phyloP scores from a whole-genome alignment of 2,113 vertebrate species.

The Eurystomus gularis region DNA sequence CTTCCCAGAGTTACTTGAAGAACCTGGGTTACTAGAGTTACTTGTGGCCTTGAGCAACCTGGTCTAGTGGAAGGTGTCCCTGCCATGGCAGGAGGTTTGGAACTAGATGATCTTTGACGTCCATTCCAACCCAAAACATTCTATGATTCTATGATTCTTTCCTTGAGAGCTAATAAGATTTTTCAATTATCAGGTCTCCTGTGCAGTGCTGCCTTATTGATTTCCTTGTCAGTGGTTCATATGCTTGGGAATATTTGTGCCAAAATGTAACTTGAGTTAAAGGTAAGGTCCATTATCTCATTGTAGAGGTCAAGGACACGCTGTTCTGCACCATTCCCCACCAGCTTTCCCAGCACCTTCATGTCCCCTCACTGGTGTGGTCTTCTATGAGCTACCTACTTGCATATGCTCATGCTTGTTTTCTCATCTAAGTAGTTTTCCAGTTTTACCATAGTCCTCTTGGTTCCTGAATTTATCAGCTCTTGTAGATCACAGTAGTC shows the following conservation, averaged over 20 bases:
- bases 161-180: not conserved
- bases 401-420: not conserved
- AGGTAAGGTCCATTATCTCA: not conserved
- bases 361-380: not conserved
- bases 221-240: not conserved
- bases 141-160: too few species aligned
- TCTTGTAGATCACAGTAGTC: not conserved
- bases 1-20: too few species aligned
- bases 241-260: accelerated
- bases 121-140: too few species aligned
- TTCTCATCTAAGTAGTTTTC: not conserved
- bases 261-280: not conserved
- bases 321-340: not conserved
- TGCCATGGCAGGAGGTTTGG: too few species aligned
- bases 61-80: too few species aligned
- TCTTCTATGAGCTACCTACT: not conserved
- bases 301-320: not conserved
- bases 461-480: not conserved
- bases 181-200: not conserved
- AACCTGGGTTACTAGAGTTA: too few species aligned
- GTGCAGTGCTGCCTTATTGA: not conserved
- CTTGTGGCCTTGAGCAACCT: too few species aligned
- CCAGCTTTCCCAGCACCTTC: not conserved
- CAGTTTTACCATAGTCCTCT: not conserved
- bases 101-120: too few species aligned